Evolutionary conservation across 2,888 invertebrate species (phyloP).

Genomic region (Lasiommata megera): DNA sequence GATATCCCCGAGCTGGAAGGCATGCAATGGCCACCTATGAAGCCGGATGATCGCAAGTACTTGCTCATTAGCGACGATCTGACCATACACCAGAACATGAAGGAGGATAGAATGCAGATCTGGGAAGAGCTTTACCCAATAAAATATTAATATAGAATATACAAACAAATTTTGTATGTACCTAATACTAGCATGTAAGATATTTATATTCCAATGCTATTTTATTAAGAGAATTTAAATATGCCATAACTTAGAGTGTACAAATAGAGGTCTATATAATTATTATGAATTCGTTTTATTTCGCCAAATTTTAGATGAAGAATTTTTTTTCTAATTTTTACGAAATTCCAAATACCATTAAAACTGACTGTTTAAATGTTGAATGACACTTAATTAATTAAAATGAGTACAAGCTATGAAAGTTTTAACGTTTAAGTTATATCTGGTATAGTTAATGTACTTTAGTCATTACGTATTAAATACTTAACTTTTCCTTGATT

Average conservation of each 20-base stretch:
- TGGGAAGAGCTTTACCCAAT: conserved; percentile 62
- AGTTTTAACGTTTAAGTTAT: no score
- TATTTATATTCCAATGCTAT: neutral
- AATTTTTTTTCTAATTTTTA: no score
- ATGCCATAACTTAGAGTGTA: neutral
- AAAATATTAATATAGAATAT: conserved; percentile 2
- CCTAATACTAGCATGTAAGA: neutral
- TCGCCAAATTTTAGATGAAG: no score
- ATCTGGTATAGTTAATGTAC: no score
- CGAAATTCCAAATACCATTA: no score
- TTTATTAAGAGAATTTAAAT: neutral
- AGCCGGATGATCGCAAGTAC: conserved; percentile 42
- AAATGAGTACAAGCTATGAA: no score
- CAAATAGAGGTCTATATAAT: no score
- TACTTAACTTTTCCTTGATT: no score
- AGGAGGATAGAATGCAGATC: conserved; percentile 46
- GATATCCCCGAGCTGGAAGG: conserved; percentile 37
- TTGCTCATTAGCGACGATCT: conserved; percentile 43
- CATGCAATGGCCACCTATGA: conserved; percentile 51
- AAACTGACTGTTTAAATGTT: no score
- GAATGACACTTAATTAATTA: no score
- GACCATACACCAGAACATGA: conserved; percentile 42
- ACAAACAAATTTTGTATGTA: neutral
- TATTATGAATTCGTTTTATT: no score
- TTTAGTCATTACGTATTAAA: no score